Conservation (phyloP, 23 tunicate species). For the Trididemnum nubilum region DNA sequence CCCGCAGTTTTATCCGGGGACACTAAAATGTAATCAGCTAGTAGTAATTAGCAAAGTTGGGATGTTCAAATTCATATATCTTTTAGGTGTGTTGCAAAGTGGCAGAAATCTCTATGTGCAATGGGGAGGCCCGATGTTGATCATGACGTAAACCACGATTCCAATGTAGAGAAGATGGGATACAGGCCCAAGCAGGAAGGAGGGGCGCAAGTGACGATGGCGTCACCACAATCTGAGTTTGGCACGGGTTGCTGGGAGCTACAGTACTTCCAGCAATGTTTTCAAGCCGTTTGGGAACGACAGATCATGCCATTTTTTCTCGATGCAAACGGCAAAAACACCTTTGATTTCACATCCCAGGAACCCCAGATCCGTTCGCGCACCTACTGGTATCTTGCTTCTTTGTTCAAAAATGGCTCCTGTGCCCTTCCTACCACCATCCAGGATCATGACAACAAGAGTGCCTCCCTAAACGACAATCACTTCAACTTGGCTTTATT, state of each 20-base stretch:
- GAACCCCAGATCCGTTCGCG: neutral
- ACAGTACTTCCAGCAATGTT: neutral
- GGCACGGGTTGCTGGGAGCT: neutral
- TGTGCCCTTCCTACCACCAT: neutral
- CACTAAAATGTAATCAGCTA: too few species aligned
- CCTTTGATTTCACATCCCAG: neutral
- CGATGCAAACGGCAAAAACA: neutral
- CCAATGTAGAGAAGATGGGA: neutral
- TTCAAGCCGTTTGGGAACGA: neutral
- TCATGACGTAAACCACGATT: neutral
- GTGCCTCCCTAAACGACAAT: neutral
- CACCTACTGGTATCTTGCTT: neutral
- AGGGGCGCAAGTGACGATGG: too few species aligned
- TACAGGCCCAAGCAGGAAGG: neutral
- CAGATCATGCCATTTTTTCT: neutral
- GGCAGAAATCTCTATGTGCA: neutral
- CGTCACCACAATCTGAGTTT: too few species aligned
- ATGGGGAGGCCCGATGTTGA: neutral
- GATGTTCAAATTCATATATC: too few species aligned
- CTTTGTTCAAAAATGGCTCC: neutral
- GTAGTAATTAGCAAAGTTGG: too few species aligned
- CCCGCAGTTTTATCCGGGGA: too few species aligned
- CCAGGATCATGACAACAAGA: neutral
- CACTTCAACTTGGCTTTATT: conserved; percentile 11
- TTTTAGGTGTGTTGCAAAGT: neutral